phyloP scores from a whole-genome alignment of 2,888 invertebrate species.

The Ophioninae sp. region DNA sequence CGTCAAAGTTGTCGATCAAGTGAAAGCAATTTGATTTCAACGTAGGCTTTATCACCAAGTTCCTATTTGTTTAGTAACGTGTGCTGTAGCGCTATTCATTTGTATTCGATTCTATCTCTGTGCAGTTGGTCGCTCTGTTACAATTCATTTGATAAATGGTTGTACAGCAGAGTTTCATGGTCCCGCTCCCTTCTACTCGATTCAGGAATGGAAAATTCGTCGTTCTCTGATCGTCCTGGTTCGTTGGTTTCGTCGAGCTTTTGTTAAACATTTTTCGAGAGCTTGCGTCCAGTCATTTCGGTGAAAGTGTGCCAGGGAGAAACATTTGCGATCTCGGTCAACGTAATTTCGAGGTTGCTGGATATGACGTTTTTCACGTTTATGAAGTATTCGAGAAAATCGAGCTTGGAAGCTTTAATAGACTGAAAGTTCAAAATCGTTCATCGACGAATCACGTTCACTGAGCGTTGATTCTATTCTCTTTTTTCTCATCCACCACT shows the following conservation, averaged over 20 bases:
- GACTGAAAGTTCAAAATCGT: slow-evolving; percentile 23
- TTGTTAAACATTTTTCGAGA: slow-evolving; percentile 3
- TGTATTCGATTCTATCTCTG: slow-evolving; percentile 4
- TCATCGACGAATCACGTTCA: slow-evolving; percentile 17
- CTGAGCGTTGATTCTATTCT: neutral
- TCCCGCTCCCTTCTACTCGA: neutral
- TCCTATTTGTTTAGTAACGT: neutral
- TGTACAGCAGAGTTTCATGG: neutral
- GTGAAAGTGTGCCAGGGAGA: slow-evolving; percentile 32
- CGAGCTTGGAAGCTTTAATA: slow-evolving; percentile 33
- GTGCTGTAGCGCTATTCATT: neutral
- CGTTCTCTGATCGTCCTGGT: neutral
- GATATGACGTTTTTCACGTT: neutral
- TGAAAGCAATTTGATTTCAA: neutral
- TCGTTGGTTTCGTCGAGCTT: slow-evolving; percentile 23
- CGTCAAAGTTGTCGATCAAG: neutral
- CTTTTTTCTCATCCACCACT: neutral
- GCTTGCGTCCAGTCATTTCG: slow-evolving; percentile 47
- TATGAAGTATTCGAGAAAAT: neutral
- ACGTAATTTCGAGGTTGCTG: slow-evolving; percentile 46
- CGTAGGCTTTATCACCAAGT: neutral
- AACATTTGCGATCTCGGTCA: slow-evolving; percentile 55
- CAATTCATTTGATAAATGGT: slow-evolving; percentile 22
- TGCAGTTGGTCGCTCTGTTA: slow-evolving; percentile 1
- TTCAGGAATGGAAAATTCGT: neutral